phyloP scores from a whole-genome alignment of 37 sponge, comb jelly and placozoan genomes.

The Oscarella lobularis region DNA sequence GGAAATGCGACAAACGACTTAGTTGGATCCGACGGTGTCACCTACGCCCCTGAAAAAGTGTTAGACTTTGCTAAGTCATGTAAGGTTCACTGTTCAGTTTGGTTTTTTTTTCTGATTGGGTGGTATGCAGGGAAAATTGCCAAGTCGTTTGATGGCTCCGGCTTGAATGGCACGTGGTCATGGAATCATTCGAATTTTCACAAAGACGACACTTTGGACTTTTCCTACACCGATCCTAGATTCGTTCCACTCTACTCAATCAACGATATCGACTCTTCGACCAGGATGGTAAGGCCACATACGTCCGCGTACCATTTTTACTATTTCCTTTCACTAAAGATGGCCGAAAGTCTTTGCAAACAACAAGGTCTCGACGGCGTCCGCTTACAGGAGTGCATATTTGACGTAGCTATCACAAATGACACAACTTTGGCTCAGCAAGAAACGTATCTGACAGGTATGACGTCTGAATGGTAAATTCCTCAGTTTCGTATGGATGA shows the following conservation, averaged over 20 bases:
- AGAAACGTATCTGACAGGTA: not conserved
- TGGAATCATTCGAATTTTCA: not conserved
- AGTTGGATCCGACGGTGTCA: not conserved
- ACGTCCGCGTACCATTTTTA: too few species aligned
- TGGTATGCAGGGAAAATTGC: not conserved
- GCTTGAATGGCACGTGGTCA: constrained; percentile 2
- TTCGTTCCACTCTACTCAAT: not conserved
- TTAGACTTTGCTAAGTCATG: not conserved
- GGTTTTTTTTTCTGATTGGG: not conserved
- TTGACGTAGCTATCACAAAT: not conserved
- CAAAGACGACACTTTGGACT: not conserved
- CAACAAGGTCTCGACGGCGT: not conserved
- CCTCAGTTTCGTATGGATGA: not conserved
- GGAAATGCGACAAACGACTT: not conserved
- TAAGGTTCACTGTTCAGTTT: not conserved
- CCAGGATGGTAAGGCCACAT: not conserved
- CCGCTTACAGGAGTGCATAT: not conserved
- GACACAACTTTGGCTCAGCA: not conserved
- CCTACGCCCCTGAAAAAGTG: not conserved
- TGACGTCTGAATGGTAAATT: too few species aligned
- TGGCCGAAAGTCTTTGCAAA: not conserved
- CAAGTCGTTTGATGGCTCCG: not conserved
- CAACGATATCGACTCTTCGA: not conserved
- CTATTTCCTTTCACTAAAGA: too few species aligned
- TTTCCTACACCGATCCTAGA: not conserved